Base-by-base conservation (phyloP, 2,888 invertebrate species). In the Perdita meconis region DNA sequence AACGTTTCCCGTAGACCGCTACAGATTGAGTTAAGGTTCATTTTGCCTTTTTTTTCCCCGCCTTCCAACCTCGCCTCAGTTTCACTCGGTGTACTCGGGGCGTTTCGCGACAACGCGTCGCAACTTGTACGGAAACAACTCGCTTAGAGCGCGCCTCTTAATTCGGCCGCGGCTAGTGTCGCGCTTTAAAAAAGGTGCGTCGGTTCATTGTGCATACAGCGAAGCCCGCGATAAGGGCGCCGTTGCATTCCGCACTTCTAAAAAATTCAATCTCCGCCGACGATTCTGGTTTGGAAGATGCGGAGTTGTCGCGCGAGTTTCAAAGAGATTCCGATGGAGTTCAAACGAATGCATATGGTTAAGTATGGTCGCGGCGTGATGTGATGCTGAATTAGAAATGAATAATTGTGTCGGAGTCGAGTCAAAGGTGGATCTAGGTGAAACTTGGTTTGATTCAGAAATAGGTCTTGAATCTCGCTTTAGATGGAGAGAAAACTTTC, bases 1-100 rank as follows among this genome's bases (percentile, higher is more conserved):
- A 63, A 56, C 61, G 50, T 73, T 68, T 68, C 78, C 64, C 51
- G 66, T 38, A 72, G 70, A 72, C 65, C 71, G 69, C 72, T 75
- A 79, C 84, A 84, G 85, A 85, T 85, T 83, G 85, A 83, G 85
- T 85, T 85, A 85, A 85, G 78, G 81, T 78, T 80, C 78, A 59
- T 73, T 82, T 40, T 22, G 10, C 26, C 34, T 67, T 67, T 76
- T 61, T 12, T 22, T 50, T 38, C 12, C 19, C 59, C 40, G 36
- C 16, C 24, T 12, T 5, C 40, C 24, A 36, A n/a, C 24, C 38
- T 19, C 63, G 13, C 56, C 65, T 56, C 51, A 30, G 61, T 64
- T 53, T 57, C 13, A 2, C 60, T 36, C 34, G 65, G 56, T 68
- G 69, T 68, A 72, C 70, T 66, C 78, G 60, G 69, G n/a, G 70